These are phyloP conservation scores for Apeltes quadracus DNA, from an alignment of 2,113 vertebrate species.

Conservation along the genomic window DNA sequence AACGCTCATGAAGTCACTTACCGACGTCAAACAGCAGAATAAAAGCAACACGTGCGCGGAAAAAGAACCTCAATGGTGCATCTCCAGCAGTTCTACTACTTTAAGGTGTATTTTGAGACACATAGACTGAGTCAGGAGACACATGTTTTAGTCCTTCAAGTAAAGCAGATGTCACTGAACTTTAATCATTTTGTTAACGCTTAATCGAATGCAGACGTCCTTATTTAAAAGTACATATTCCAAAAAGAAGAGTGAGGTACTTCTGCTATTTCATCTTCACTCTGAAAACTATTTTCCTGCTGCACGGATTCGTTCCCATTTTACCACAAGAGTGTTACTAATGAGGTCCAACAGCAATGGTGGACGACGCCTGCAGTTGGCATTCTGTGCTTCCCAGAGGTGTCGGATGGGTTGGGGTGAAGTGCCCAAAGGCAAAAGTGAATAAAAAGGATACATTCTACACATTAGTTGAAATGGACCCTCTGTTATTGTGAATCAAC, in stretches of 20 bases:
- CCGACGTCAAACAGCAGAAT: slow-evolving; percentile 38
- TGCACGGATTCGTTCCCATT: slow-evolving; percentile 37
- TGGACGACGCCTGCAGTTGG: background rate
- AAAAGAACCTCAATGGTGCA: background rate
- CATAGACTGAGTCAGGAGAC: background rate
- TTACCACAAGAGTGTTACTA: slow-evolving; percentile 18
- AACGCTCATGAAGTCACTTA: slow-evolving; percentile 52
- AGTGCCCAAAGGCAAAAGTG: no score
- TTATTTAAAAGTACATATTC: background rate
- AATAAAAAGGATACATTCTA: no score
- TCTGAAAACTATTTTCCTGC: background rate
- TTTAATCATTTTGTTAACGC: no score
- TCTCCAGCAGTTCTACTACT: background rate
- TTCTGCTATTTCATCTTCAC: background rate
- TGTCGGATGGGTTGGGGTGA: background rate
- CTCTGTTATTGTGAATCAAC: no score
- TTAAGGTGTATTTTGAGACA: background rate
- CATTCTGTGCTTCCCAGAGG: background rate
- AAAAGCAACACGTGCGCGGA: background rate
- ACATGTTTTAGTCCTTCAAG: background rate
- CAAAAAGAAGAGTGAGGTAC: background rate
- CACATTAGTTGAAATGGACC: no score
- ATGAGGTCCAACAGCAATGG: slow-evolving; percentile 17
- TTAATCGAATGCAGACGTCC: no score
- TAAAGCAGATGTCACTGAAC: no score